A percentile compares a stretch with the other conserved stretches of the same genome.
Evolutionary conservation across 2,888 invertebrate genomes (phyloP).

Genomic region (Diaperis boleti): DNA sequence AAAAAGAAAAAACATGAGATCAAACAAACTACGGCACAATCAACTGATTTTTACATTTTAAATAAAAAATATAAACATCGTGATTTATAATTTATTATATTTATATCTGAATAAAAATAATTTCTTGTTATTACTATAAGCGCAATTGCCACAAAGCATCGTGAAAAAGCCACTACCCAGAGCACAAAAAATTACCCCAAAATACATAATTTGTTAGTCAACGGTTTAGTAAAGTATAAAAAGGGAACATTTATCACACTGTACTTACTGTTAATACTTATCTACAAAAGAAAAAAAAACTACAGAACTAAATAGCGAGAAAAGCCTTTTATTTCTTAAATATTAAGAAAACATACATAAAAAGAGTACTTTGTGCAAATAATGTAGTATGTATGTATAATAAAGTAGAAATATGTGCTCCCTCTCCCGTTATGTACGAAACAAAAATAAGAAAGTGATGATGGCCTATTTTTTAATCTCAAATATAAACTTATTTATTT

Average conservation of each 20-base stretch:
- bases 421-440: conserved; percentile 49
- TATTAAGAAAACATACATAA: conserved; percentile 60
- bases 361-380: conserved; percentile 58
- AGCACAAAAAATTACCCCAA: conserved; percentile 40
- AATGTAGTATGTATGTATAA: conserved; percentile 51
- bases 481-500: conserved; percentile 40
- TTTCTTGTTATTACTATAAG: conserved; percentile 22
- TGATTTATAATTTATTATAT: conserved; percentile 25
- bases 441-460: conserved; percentile 44
- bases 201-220: conserved; percentile 26
- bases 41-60: conserved; percentile 28
- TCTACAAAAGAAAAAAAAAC: conserved; percentile 45
- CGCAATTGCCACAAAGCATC: conserved; percentile 39
- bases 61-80: conserved; percentile 32
- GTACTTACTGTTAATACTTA: conserved; percentile 38
- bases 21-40: conserved; percentile 49
- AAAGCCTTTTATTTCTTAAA: conserved; percentile 62
- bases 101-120: conserved; percentile 41
- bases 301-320: conserved; percentile 52
- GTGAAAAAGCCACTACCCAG: conserved; percentile 44
- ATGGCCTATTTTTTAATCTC: conserved; percentile 38
- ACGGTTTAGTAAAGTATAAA: conserved; percentile 34
- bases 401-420: conserved; percentile 53
- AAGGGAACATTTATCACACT: conserved; percentile 40
- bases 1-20: conserved; percentile 44